Base-by-base conservation (phyloP, 2,113 vertebrate species). In the Donacobius atricapilla region DNA sequence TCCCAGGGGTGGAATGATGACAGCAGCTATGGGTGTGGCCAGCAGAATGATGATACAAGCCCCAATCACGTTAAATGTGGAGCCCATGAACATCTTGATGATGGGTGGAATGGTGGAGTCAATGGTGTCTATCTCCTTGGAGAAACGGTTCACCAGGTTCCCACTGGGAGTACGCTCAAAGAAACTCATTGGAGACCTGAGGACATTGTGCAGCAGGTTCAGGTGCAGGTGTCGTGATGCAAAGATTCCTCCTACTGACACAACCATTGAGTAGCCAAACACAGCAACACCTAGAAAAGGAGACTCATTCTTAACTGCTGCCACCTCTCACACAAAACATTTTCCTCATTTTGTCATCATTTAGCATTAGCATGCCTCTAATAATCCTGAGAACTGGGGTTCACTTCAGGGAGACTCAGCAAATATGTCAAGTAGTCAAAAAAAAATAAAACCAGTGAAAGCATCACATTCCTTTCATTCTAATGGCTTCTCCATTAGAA, bases 61-160 rank as follows among this genome's bases (percentile, higher is more conserved):
- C 2, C 98, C 98, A 5, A 99, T 44, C 39, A 99, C 99, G 0
- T 97, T 99, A 86, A 99, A 99, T 21, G 99, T 93, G 2, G 99
- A 99, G 90, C 99, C 99, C 98, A 99, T 98, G 97, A 99, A 99
- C 99, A 99, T 99, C 98, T 99, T 99, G 80, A 99, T 98, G 81
- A 99, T 98, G 92, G 98, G 98, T 2, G 99, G 99, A 54, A 99
- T 99, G 88, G 98, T 72, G 0, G 99, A 98, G 97, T 99, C 99
- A 30, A 99, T 99, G 51, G 98, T 99, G 97, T 99, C 99, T 4
- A 99, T 98, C 96, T 99, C 99, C 96, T 99, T 99, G 83, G 99
- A 98, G 89, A 99, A 99, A 65, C 99, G 99, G 94, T 99, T 99
- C 64, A 99, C 99, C 70, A 99, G 97, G 97, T 99, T 99, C 30